These are phyloP conservation scores for Hippocampus barbouri DNA, from an alignment of 2,113 vertebrate species.

Conservation along the genomic window DNA sequence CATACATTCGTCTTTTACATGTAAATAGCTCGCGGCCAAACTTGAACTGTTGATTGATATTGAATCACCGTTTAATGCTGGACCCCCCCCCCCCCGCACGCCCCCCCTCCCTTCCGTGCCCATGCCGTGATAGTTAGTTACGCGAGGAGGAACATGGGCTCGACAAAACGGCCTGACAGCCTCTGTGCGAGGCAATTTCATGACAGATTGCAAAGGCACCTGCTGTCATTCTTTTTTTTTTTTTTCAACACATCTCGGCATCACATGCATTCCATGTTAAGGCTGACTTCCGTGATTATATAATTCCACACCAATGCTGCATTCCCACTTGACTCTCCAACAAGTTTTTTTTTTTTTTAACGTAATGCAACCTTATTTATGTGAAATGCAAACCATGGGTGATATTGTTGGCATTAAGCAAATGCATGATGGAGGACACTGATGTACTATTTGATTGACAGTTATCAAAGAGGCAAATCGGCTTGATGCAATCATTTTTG, in stretches of 20 bases:
- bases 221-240: slow-evolving; percentile 14
- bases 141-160: not conserved
- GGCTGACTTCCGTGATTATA: slow-evolving; percentile 53
- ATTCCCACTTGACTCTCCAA: slow-evolving; percentile 41
- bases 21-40: slow-evolving; percentile 17
- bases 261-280: slow-evolving; percentile 15
- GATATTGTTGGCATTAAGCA: slow-evolving; percentile 15
- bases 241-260: not conserved
- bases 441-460: not conserved
- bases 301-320: slow-evolving; percentile 58
- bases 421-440: not conserved
- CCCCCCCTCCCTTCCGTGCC: not conserved
- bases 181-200: slow-evolving; percentile 19
- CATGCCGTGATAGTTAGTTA: slow-evolving; percentile 1
- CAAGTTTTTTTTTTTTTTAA: not conserved
- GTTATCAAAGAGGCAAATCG: not conserved
- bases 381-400: slow-evolving; percentile 51
- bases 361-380: not conserved
- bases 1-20: slow-evolving; percentile 17
- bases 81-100: not conserved
- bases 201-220: slow-evolving; percentile 16
- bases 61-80: not conserved
- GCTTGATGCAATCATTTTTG: not conserved
- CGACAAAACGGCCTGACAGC: slow-evolving; percentile 6
- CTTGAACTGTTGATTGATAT: slow-evolving; percentile 21